These are phyloP conservation scores for Jacana jacana DNA, from an alignment of 2,113 vertebrate genomes.

Conservation along the genomic window DNA sequence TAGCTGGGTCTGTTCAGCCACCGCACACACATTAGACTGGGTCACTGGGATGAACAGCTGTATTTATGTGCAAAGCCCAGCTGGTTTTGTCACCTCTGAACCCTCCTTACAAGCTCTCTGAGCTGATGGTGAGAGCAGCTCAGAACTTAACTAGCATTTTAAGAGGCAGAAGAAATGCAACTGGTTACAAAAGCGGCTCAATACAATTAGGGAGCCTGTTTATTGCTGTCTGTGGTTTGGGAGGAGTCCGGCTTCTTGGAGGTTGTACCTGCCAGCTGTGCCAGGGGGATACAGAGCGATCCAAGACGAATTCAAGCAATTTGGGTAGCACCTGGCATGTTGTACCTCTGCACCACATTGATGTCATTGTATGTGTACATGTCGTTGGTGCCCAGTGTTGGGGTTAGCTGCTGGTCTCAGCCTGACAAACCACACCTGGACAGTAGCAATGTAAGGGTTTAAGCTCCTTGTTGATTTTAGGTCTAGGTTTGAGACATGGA, in stretches of 20 bases:
- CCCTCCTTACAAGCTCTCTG: background rate
- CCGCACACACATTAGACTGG: background rate
- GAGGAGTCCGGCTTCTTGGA: background rate
- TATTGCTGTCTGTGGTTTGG: background rate
- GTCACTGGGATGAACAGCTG: background rate
- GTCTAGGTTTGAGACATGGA: background rate
- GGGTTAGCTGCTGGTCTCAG: background rate
- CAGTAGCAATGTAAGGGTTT: background rate
- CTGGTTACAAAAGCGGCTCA: background rate
- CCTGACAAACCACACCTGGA: background rate
- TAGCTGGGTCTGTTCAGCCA: background rate
- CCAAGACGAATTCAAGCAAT: background rate
- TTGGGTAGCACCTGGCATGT: background rate
- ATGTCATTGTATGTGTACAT: accelerated
- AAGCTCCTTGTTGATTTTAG: background rate
- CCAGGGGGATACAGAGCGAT: background rate
- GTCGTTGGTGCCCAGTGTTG: background rate
- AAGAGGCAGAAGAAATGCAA: background rate
- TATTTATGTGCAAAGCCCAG: background rate
- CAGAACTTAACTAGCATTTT: background rate
- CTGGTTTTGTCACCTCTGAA: background rate
- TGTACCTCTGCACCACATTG: background rate
- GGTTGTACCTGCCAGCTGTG: background rate
- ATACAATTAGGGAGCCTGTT: background rate
- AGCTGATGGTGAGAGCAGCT: background rate